These are phyloP conservation scores for Clitarchus hookeri DNA, from an alignment of 2,888 invertebrate species.

Conservation along the genomic window DNA sequence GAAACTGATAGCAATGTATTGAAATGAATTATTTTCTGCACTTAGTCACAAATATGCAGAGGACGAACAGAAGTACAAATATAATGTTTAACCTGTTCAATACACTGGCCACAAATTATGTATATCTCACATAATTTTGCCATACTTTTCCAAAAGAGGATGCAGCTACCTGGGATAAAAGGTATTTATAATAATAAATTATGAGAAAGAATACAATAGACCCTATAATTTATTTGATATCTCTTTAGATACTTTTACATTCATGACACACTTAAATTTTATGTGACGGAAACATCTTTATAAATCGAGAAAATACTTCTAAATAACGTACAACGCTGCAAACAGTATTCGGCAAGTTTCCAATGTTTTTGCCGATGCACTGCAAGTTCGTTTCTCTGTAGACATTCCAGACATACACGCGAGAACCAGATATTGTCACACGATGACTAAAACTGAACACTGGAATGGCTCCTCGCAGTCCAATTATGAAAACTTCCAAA, in stretches of 20 bases:
- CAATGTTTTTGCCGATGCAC: neutral
- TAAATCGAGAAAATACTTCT: constrained; percentile 30
- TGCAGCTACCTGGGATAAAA: neutral
- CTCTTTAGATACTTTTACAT: constrained; percentile 37
- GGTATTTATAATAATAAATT: neutral
- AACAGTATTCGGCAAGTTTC: neutral
- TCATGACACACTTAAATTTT: constrained; percentile 32
- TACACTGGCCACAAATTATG: no score
- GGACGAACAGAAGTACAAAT: no score
- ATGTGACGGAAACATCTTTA: constrained; percentile 31
- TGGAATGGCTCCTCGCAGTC: neutral
- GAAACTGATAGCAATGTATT: no score
- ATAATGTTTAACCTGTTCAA: no score
- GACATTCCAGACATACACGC: neutral
- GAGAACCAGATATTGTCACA: neutral
- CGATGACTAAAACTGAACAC: neutral
- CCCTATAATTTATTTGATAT: constrained; percentile 34
- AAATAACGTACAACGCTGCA: neutral
- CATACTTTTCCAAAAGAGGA: no score
- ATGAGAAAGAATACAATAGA: neutral
- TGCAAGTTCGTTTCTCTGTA: neutral
- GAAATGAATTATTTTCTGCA: no score
- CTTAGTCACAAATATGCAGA: no score
- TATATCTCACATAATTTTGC: no score
- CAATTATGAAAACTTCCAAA: neutral